Evolutionary conservation across 2,113 vertebrate genomes (phyloP).

Genomic region (Labeo rohita): DNA sequence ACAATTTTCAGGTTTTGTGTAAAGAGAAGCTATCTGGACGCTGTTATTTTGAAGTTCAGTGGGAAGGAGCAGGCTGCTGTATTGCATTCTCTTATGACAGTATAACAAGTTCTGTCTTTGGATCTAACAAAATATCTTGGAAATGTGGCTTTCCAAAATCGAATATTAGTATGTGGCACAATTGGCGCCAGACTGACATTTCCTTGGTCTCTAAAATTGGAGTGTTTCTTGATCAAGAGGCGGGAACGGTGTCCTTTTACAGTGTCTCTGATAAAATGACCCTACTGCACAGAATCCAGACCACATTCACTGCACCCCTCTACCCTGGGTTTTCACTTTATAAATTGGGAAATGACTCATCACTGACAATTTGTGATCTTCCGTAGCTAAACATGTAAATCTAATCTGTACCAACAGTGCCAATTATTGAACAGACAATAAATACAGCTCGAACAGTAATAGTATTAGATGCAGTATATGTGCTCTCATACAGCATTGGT

Average conservation of each 20-base stretch:
- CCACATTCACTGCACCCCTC: slow-evolving; percentile 18
- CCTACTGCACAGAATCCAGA: slow-evolving; percentile 43
- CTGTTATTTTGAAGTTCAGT: slow-evolving; percentile 36
- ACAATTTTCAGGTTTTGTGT: not conserved
- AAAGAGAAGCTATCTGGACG: not conserved
- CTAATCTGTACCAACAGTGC: not conserved
- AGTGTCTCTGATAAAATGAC: slow-evolving; percentile 44
- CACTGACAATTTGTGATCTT: slow-evolving; percentile 9
- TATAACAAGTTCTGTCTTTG: not conserved
- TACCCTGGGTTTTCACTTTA: slow-evolving; percentile 38
- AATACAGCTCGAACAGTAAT: not conserved
- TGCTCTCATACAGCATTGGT: not conserved
- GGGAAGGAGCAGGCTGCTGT: not conserved
- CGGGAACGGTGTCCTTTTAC: slow-evolving; percentile 32
- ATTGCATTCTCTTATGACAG: slow-evolving; percentile 3
- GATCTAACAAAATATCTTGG: slow-evolving; percentile 39
- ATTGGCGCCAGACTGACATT: not conserved
- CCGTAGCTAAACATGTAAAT: not conserved
- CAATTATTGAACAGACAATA: not conserved
- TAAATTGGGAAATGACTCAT: not conserved
- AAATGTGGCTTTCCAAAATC: not conserved
- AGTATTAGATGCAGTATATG: too few species aligned
- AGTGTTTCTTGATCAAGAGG: slow-evolving; percentile 40
- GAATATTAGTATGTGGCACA: not conserved
- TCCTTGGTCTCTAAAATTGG: slow-evolving; percentile 17